Evolutionary conservation across 2,888 invertebrate genomes (phyloP).

Genomic region (Desoria tigrina): DNA sequence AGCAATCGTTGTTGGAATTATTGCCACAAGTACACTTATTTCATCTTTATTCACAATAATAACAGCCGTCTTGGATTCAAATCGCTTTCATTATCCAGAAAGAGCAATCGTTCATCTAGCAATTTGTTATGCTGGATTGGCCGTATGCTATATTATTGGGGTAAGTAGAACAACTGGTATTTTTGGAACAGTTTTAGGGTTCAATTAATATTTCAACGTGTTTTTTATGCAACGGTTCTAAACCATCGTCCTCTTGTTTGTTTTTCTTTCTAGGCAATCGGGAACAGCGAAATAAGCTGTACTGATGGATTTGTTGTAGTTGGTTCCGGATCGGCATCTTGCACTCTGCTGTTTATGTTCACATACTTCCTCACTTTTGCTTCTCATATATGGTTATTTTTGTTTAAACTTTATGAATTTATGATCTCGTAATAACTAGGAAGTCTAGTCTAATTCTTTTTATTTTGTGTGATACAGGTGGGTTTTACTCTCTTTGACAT

Average conservation of each 20-base stretch:
- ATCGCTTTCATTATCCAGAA: conserved; percentile 95
- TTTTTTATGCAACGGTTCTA: background rate
- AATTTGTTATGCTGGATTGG: conserved; percentile 92
- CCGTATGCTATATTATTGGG: conserved; percentile 79
- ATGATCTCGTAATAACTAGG: conserved; percentile 3
- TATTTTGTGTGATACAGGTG: conserved; percentile 65
- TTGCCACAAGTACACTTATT: conserved; percentile 84
- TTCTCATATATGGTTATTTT: conserved; percentile 55
- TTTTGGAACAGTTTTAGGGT: conserved; percentile 41
- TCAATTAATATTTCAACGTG: conserved; percentile 18
- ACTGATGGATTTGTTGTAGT: conserved; percentile 50
- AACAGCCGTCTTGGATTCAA: conserved; percentile 91
- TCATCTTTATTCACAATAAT: conserved; percentile 90
- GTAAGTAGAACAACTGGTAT: conserved; percentile 52
- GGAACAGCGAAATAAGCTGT: conserved; percentile 53
- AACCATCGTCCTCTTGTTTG: background rate
- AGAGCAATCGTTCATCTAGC: conserved; percentile 95
- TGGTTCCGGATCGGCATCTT: conserved; percentile 59
- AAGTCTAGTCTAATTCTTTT: background rate
- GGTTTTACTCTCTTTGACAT: conserved; percentile 92
- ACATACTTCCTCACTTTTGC: conserved; percentile 79
- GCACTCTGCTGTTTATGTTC: conserved; percentile 94
- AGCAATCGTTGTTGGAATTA: conserved; percentile 87
- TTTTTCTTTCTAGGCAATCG: conserved; percentile 45
- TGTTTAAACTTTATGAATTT: conserved; percentile 31